Base-by-base conservation (phyloP, 2,888 invertebrate genomes). In the Lycophotia porphyrea region DNA sequence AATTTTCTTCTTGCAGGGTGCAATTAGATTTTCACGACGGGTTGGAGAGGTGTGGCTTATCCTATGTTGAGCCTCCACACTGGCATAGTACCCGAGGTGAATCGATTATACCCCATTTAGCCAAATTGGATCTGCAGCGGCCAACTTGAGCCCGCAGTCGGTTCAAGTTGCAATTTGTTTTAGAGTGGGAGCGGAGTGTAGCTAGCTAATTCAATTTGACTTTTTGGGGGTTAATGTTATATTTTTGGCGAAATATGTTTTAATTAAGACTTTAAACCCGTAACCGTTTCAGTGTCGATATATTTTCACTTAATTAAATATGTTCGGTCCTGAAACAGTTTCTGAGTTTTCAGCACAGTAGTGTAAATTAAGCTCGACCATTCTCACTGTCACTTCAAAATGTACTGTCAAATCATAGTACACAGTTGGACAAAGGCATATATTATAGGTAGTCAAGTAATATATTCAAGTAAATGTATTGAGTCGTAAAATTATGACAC, bases 391-490 rank as follows among this genome's bases (percentile, higher is more conserved):
- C 73, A 73, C 47, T 60, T 36, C 71, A 63, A 73, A 63, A 44
- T 61, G 13, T 47, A 27, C 52, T 55, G 47, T 74, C 2, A 74
- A 63, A 34, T 55, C 36, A n/a, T n/a, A 52, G 42, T 60, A 42
- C 49, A 52, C 34, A 21, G 8, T 15, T 61, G 60, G 61, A 42
- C 31, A 58, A 61, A 34, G 1, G 24, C 55, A 63, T 67, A 49
- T 66, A 63, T 15, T 39, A 78, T 63, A 52, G 7, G 36, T 52
- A 61, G 44, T 39, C 8, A 76, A 82, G 52, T 76, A 66, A 82
- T 39, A 55, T 78, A 76, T 76, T 82, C 77, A 78, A 82, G 83
- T 83, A 58, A 68, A 79, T 68, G 71, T 55, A 73, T 78, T 13
- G 42, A 64, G 61, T 71, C 84, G 60, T 71, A 24, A 68, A 70